Base-by-base conservation (phyloP, 2,113 vertebrate species). In the Camelus dromedarius region DNA sequence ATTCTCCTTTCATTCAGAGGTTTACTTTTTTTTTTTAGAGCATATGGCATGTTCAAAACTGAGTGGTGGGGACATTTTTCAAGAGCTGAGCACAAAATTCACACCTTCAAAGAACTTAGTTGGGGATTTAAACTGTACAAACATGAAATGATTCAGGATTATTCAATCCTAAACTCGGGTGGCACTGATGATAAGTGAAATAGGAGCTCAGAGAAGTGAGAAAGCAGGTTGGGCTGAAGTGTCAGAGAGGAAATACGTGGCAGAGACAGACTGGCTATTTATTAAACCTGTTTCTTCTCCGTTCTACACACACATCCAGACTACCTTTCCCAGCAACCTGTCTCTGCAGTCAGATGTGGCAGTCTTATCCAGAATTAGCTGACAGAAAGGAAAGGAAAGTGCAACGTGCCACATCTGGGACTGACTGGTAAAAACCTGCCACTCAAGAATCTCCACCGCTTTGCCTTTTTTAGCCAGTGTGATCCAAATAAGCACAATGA, bases 61-160 rank as follows among this genome's bases (percentile, higher is more conserved):
- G 32, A 72, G 10, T 16, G 32, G 48, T 5, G 80, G 24, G 42
- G 70, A 38, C 19, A 52, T 35, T 85, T 85, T 89, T 70, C 56
- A 52, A 89, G 76, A 42, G 19, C 12, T 52, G 46, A 64, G 64
- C 30, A 62, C 18, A 81, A 73, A 92, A 90, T 52, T 90, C 95
- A 88, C 46, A 38, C 5, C 19, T 70, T 87, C 48, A 13, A 67
- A 76, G 48, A 76, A 72, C 54, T 42, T 52, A 82, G 60, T 12
- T 90, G 28, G 84, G 56, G 26, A 35, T 70, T 91, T 67, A 38
- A 50, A 64, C 42, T 80, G 3, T 30, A 62, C 35, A 81, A 77
- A 75, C 18, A 20, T 15, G 26, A 88, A 35, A 30, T 60, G 56
- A 73, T 42, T 89, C 2, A 14, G 28, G 52, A 64, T 32, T 76